Evolutionary conservation across 92 coral and sea anemone species (phyloP).

Genomic region (Paragorgia papillata): DNA sequence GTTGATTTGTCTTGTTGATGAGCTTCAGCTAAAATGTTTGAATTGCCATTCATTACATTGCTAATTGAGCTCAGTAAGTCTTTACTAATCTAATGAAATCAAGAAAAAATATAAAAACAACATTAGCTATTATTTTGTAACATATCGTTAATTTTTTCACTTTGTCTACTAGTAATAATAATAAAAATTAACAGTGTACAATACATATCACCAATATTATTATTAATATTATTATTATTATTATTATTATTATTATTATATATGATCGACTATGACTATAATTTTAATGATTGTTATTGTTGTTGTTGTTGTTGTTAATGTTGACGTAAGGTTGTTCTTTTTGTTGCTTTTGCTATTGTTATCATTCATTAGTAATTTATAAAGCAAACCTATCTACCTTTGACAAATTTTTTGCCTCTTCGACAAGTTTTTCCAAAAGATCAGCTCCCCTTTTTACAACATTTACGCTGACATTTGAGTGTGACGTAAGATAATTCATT

Average conservation of each 20-base stretch:
- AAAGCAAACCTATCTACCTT: constrained; percentile 4
- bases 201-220: too few relatives aligned
- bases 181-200: too few relatives aligned
- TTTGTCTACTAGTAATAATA: too few relatives aligned
- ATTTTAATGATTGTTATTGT: too few relatives aligned
- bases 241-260: too few relatives aligned
- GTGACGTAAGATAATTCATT: constrained; percentile 19
- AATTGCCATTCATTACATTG: constrained; percentile 24
- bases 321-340: too few relatives aligned
- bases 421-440: constrained; percentile 11
- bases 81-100: constrained; percentile 2
- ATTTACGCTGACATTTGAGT: constrained; percentile 6
- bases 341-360: too few relatives aligned
- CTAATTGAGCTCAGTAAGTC: constrained; percentile 24
- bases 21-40: constrained; percentile 15
- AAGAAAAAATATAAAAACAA: not conserved
- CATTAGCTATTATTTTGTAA: not conserved
- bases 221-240: too few relatives aligned
- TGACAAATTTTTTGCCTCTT: constrained; percentile 12
- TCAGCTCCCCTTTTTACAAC: constrained; percentile 26
- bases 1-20: constrained; percentile 18
- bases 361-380: too few relatives aligned
- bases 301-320: too few relatives aligned
- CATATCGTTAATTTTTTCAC: not conserved
- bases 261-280: too few relatives aligned